Percentiles rank a stretch among this genome's conserved stretches.
Conservation (phyloP, 2,797 vertebrate genomes). For the Gastrophryne carolinensis region DNA sequence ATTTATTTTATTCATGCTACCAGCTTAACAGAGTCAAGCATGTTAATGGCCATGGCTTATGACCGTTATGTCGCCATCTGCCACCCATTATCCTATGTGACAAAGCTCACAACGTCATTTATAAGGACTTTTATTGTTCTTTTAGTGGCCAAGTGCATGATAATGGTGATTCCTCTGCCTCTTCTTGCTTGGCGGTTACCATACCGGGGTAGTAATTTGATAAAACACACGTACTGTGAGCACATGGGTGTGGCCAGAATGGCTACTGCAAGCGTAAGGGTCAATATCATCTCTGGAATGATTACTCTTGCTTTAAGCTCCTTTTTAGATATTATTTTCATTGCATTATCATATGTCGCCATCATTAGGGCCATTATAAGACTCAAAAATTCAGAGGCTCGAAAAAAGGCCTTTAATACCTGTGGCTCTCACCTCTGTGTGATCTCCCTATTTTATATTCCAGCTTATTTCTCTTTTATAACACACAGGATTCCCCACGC, state of each 20-base stretch:
- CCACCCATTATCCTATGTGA: slow-evolving; percentile 55
- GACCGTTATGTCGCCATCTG: slow-evolving; percentile 23
- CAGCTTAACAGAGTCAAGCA: background rate
- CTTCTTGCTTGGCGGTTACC: no score
- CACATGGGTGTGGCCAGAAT: slow-evolving; percentile 69
- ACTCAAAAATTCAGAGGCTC: slow-evolving; percentile 47
- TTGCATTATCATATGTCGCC: slow-evolving; percentile 64
- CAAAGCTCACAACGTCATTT: slow-evolving; percentile 64
- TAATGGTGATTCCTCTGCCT: slow-evolving; percentile 55
- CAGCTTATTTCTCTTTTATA: no score
- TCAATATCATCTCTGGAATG: slow-evolving; percentile 70
- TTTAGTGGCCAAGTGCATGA: background rate
- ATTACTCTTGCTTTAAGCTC: slow-evolving; percentile 46
- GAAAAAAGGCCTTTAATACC: slow-evolving; percentile 62
- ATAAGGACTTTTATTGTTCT: slow-evolving; percentile 33
- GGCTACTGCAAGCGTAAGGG: slow-evolving; percentile 61
- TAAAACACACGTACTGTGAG: no score
- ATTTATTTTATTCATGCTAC: slow-evolving; percentile 11
- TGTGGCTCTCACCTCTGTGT: no score
- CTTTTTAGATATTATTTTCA: slow-evolving; percentile 54
- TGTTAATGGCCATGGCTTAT: slow-evolving; percentile 12
- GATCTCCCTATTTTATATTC: no score
- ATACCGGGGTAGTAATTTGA: no score
- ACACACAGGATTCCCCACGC: no score
- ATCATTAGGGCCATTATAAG: slow-evolving; percentile 63